Evolutionary conservation across 2,888 invertebrate genomes (phyloP).

Genomic region (Latrodectus hesperus): DNA sequence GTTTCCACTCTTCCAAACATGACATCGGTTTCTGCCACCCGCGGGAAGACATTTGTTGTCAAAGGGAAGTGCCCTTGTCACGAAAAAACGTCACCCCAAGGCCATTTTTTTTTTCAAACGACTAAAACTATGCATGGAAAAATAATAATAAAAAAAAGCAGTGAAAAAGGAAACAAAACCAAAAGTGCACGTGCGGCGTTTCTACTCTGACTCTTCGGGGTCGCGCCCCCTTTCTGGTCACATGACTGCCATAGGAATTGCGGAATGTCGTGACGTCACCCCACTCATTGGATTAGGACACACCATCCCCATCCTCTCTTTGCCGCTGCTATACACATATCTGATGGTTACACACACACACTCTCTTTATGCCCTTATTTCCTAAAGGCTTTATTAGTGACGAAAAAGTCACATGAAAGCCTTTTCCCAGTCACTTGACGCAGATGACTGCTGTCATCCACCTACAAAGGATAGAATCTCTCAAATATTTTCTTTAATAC

Average conservation of each 20-base stretch:
- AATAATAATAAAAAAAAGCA: conserved; percentile 23
- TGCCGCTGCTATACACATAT: neutral
- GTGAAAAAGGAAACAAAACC: conserved; percentile 42
- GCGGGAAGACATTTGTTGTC: conserved; percentile 4
- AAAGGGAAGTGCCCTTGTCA: conserved; percentile 16
- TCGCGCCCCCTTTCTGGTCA: conserved; percentile 52
- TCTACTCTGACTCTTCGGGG: conserved; percentile 37
- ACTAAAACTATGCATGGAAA: neutral
- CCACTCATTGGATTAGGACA: conserved; percentile 48
- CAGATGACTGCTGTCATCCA: too few species aligned
- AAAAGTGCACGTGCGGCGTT: conserved; percentile 45
- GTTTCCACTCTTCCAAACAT: neutral
- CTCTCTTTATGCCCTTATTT: neutral
- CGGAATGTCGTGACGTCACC: conserved; percentile 64
- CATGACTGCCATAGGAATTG: conserved; percentile 43
- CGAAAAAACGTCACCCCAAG: conserved; percentile 16
- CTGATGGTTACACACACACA: neutral
- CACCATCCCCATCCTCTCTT: conserved; percentile 15
- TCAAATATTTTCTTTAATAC: too few species aligned
- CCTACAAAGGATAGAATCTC: too few species aligned
- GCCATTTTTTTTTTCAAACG: conserved; percentile 34
- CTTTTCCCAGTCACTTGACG: too few species aligned
- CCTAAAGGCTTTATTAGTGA: conserved; percentile 3
- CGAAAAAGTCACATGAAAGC: neutral
- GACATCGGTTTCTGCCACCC: neutral